Evolutionary conservation across 2,113 vertebrate species (phyloP), one percentile per base, ranked within the genome.

Genomic region (Hydrochoerus hydrochaeris): DNA sequence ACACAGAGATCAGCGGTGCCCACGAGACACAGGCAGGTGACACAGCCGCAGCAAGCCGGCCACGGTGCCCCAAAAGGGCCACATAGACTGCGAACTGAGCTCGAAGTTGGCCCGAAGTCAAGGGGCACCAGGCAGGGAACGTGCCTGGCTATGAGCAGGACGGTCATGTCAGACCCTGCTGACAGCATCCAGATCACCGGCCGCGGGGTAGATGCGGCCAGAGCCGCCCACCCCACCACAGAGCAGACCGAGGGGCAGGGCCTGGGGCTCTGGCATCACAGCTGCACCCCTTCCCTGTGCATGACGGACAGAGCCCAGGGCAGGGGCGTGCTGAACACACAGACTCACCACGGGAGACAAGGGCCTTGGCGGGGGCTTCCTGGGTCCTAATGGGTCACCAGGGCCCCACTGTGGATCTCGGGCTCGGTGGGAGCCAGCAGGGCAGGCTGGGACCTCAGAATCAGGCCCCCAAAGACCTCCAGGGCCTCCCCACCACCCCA

Each of bases 221-320:
- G 11, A 14, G 46, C 16, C n/a, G n/a, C n/a, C n/a, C n/a, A n/a
- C n/a, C 46, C 46, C 46, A 7, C 46, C 65, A 20, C 58, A 22
- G 57, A 38, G 46, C n/a, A 12, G 62, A 35, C 6, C 16, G 14
- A 5, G 6, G 1, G 35, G 11, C 28, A 49, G 8, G 3, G 54
- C 44, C 62, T 13, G 9, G 35, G 1, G 80, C 13, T 54, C 16
- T 54, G 54, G 54, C 54, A 54, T 54, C 54, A 54, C 54, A 54
- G 54, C 54, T 17, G 54, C 13, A 17, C 14, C 54, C 54, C 54
- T 54, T 54, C 54, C 54, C 14, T 17, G 22, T 0, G 5, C 30
- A 0, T 9, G 81, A 22, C 63, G 1, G 44, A 20, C 0, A 32
- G 22, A 4, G 1, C 3, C 5, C 44, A 0, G 0, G 2, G 19